Percentiles rank a stretch among this genome's conserved stretches.
phyloP scores from a whole-genome alignment of 2,797 vertebrate species.

The Gallinago stenura region DNA sequence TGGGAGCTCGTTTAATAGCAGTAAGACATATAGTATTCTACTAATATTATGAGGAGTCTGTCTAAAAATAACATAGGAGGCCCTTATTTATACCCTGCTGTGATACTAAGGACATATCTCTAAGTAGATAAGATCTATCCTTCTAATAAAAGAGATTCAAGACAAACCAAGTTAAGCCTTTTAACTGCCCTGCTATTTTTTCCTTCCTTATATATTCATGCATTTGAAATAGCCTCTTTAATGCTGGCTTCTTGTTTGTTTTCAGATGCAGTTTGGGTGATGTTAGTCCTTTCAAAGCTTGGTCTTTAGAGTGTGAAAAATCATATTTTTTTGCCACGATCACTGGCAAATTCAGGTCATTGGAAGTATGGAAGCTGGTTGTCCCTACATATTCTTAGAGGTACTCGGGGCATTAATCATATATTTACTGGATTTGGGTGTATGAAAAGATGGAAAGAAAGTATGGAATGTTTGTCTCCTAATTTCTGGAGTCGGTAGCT shows the following conservation, averaged over 20 bases:
- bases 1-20: slow-evolving; percentile 44
- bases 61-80: neutral
- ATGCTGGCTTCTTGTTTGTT: neutral
- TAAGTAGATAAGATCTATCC: neutral
- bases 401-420: neutral
- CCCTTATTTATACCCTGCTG: slow-evolving; percentile 32
- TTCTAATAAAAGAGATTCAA: neutral
- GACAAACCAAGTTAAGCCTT: neutral
- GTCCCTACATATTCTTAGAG: neutral
- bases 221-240: neutral
- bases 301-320: neutral
- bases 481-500: neutral
- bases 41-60: neutral
- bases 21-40: slow-evolving; percentile 30
- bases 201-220: neutral
- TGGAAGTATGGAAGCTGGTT: neutral
- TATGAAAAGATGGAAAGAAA: neutral
- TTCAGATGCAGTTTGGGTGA: neutral
- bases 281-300: neutral
- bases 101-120: neutral
- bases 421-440: neutral
- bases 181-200: neutral
- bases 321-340: rapidly evolving
- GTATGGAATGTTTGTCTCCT: neutral
- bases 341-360: neutral